Conservation (phyloP, 2,113 vertebrate genomes). For the Arothron firmamentum region DNA sequence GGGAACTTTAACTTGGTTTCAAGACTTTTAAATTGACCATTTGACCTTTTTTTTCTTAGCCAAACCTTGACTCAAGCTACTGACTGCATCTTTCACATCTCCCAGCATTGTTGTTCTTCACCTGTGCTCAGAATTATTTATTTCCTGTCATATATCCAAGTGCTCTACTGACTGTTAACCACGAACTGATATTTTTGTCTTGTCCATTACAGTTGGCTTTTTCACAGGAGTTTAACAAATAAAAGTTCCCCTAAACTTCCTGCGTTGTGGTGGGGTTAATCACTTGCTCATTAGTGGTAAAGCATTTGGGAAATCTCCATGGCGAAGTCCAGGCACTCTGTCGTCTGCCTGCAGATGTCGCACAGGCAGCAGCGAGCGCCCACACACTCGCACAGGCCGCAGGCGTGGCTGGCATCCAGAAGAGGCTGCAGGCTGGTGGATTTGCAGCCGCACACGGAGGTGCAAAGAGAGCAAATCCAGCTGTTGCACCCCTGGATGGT, state of each 20-base stretch:
- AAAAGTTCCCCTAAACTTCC: conserved; percentile 40
- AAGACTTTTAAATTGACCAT: neutral
- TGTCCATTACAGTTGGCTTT: conserved; percentile 36
- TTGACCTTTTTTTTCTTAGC: conserved; percentile 6
- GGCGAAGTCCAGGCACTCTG: conserved; percentile 75
- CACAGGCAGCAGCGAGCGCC: conserved; percentile 40
- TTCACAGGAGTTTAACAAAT: conserved; percentile 54
- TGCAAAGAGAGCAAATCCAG: conserved; percentile 58
- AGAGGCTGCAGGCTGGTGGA: conserved; percentile 51
- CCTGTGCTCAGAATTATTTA: conserved; percentile 20
- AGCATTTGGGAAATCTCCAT: conserved; percentile 77
- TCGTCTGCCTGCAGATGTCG: conserved; percentile 64
- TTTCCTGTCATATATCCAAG: conserved; percentile 19
- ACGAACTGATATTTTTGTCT: conserved; percentile 30
- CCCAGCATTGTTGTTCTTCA: neutral
- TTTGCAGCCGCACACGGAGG: conserved; percentile 54
- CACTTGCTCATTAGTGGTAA: conserved; percentile 59
- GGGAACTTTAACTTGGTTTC: neutral
- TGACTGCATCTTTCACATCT: neutral
- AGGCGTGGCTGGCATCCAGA: conserved; percentile 44
- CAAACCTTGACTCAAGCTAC: conserved; percentile 1
- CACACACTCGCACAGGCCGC: conserved; percentile 38
- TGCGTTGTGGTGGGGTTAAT: conserved; percentile 14
- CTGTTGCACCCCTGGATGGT: conserved; percentile 42
- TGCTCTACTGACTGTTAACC: conserved; percentile 51